Base-by-base conservation (phyloP, 2,888 invertebrate genomes). In the Chesias legatella region DNA sequence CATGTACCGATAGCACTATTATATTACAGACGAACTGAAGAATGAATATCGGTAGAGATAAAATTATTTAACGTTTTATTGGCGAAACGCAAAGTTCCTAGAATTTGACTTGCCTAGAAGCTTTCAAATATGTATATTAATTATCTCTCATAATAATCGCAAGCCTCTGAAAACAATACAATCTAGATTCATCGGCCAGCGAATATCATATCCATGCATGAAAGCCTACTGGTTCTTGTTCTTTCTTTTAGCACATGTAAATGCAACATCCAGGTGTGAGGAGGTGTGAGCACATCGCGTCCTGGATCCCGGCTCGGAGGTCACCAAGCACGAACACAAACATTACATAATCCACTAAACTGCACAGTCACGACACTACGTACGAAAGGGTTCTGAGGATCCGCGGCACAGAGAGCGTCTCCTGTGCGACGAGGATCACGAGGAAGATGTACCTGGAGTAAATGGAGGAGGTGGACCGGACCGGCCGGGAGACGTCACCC, bases 381-480 rank as follows among this genome's bases (percentile, higher is more conserved):
- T 78, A 80, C 79, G 71, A 66, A 52, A 60, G 44, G 55, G 71
- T 58, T 43, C 81, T 73, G 49, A 83, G 76, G 54, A 78, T 73
- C 80, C 77, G 76, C 21, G 80, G 77, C 47, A 81, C 76, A 56
- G 63, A 65, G 67, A 56, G 60, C 49, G 56, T 64, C 71, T 84
- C 82, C 66, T 78, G 77, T 22, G 67, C 71, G 59, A 77, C 49
- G 65, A 72, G 54, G 62, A 84, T 59, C 58, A 60, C 69, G 73
- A 81, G 67, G 77, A 73, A 69, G 67, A 80, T 74, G 72, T 86
- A 89, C 88, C 88, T 88, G 81, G 68, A 78, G 80, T 88, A 89
- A 58, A 80, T 82, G 36, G 89, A 89, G 36, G 89, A 85, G 59
- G 72, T 72, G 50, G 86, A 77, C 61, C 81, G 75, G 63, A 82